phyloP scores from a whole-genome alignment of 2,113 vertebrate genomes.

The Conger conger region DNA sequence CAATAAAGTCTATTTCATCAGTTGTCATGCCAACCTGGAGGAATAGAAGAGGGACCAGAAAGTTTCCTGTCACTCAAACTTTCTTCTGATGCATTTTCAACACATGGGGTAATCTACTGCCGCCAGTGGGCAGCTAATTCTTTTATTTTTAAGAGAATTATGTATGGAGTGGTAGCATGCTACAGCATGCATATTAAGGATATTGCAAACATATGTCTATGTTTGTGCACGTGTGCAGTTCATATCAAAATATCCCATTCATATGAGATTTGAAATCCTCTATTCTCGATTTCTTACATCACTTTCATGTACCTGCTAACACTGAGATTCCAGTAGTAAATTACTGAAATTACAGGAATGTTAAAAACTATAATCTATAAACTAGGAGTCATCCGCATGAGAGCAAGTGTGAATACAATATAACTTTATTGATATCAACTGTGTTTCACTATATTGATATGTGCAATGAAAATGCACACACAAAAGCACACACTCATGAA shows the following conservation, averaged over 20 bases:
- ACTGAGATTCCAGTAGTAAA: not conserved
- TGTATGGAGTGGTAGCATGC: too few species aligned
- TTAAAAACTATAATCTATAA: conserved; percentile 32
- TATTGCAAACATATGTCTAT: too few species aligned
- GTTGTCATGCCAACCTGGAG: conserved; percentile 84
- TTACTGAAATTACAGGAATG: conserved; percentile 37
- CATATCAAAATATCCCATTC: too few species aligned
- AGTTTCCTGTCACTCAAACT: not conserved
- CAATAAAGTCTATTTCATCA: conserved; percentile 80
- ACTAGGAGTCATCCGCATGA: conserved; percentile 48
- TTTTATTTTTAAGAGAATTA: too few species aligned
- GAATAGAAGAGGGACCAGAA: conserved; percentile 41
- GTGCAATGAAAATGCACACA: not conserved
- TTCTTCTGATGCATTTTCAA: conserved; percentile 13
- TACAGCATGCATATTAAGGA: too few species aligned
- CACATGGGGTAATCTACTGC: conserved; percentile 27
- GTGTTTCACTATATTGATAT: too few species aligned
- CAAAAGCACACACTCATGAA: not conserved
- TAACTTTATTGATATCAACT: too few species aligned
- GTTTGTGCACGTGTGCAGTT: too few species aligned
- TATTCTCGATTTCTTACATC: not conserved
- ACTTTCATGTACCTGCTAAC: not conserved
- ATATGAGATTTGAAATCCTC: not conserved
- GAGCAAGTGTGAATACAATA: conserved; percentile 25
- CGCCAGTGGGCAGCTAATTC: not conserved